Evolutionary conservation across 2,888 invertebrate species (phyloP), one percentile per base, ranked within the genome.

Genomic region (Bursaphelenchus okinawaensis): DNA sequence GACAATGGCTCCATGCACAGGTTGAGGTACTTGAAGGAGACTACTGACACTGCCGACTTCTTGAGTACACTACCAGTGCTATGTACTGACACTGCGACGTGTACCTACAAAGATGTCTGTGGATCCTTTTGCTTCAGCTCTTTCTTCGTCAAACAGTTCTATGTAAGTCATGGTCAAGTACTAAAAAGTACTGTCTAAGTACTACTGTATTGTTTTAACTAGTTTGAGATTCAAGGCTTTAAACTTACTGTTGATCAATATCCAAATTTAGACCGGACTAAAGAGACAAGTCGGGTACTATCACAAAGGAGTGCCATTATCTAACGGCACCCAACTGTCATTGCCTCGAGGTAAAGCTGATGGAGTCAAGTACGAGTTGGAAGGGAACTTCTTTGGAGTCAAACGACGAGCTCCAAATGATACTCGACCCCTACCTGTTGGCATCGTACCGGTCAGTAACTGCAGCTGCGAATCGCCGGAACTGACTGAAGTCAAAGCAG

Each of bases 1-100:
- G 81, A 81, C 65, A 71, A 73, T 7, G 78, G 78, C 31, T 73
- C 75, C 8, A 77, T 81, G 79, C 77, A 79, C 63, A 65, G 79
- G 7, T 59, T 73, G 40, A 69, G 70, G 51, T 74, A 73, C 65
- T 63, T 81, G 51, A 64, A 68, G 19, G 80, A 80, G 31, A 70
- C 76, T 9, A 71, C 74, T 19, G 59, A 69, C 63, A 61, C 74
- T 23, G 63, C 70, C 56, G 62, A 65, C n/a, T 66, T 66, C 50
- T 23, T 74, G 9, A 54, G 64, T 22, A n/a, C 68, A 26, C 63
- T 80, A 19, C 60, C 71, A n/a, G 75, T 67, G 1, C 12, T 4
- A 0, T 40, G 55, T 27, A 29, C 23, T 19, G 22, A 51, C 9
- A 19, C 12, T 8, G 29, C 20, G 16, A 24, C 56, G 12, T 23